Percentiles rank a stretch among this genome's conserved stretches.
These are phyloP conservation scores for Muscicapa striata DNA, from an alignment of 2,797 vertebrate species.

Conservation along the genomic window DNA sequence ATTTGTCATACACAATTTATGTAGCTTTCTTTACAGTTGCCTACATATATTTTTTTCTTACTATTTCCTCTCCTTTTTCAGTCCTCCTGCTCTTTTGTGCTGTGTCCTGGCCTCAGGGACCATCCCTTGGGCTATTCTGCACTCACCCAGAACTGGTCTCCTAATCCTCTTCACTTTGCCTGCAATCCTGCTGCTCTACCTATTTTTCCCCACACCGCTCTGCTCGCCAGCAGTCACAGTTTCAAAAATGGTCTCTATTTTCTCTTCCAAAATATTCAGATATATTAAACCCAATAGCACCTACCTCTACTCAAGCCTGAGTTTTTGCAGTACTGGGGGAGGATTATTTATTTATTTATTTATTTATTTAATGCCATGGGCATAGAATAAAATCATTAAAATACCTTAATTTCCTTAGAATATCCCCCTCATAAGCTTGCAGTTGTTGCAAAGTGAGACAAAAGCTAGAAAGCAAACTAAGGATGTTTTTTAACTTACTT, in stretches of 20 bases:
- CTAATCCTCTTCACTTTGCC: constrained; percentile 25
- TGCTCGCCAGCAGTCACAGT: constrained; percentile 56
- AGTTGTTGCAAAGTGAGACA: neutral
- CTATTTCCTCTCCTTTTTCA: constrained; percentile 31
- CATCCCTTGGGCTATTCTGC: constrained; percentile 45
- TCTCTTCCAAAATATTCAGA: constrained; percentile 22
- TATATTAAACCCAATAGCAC: neutral
- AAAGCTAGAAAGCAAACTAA: neutral
- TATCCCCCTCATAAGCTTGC: neutral
- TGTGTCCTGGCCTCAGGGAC: constrained; percentile 46
- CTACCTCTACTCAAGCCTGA: neutral
- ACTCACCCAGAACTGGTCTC: constrained; percentile 38
- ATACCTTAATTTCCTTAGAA: neutral
- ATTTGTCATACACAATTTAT: neutral
- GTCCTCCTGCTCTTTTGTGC: neutral
- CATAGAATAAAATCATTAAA: neutral
- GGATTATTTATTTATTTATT: neutral
- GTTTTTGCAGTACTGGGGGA: neutral
- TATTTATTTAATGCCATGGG: neutral
- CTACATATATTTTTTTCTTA: constrained; percentile 42
- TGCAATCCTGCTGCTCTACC: constrained; percentile 10
- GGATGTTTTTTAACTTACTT: neutral
- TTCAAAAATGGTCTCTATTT: constrained; percentile 65
- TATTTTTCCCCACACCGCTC: neutral
- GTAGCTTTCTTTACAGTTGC: constrained; percentile 26